These are phyloP conservation scores for Cylindroiulus punctatus DNA, from an alignment of 2,888 invertebrate genomes.

Conservation along the genomic window DNA sequence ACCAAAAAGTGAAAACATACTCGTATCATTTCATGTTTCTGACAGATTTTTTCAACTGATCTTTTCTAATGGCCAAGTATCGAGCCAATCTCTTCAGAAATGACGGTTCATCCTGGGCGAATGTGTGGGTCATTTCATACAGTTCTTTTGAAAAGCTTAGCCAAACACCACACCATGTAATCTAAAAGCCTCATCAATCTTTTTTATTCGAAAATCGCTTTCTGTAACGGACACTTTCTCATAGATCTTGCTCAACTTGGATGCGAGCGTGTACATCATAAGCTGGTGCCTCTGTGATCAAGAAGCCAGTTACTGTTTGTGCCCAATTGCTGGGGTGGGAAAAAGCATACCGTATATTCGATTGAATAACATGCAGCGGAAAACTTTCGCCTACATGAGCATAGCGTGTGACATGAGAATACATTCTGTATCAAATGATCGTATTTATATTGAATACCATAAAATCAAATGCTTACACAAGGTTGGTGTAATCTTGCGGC, in stretches of 20 bases:
- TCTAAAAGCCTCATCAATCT: conserved; percentile 24
- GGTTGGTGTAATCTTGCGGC: not conserved
- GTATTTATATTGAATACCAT: not conserved
- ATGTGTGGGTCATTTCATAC: conserved; percentile 2
- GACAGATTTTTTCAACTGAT: conserved; percentile 40
- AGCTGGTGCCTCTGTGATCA: too few species aligned
- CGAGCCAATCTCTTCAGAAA: not conserved
- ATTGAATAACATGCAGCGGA: not conserved
- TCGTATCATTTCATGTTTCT: not conserved
- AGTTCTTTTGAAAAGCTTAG: not conserved
- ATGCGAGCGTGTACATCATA: not conserved
- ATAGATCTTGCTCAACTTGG: conserved; percentile 8
- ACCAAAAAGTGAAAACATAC: not conserved
- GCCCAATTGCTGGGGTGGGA: not conserved
- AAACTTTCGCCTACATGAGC: too few species aligned
- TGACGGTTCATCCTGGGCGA: not conserved
- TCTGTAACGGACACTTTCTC: not conserved
- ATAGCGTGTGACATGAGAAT: too few species aligned
- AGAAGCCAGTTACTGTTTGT: too few species aligned
- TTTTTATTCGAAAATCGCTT: not conserved
- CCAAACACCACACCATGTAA: conserved; percentile 13
- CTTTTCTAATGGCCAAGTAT: not conserved
- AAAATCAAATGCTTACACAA: conserved; percentile 5
- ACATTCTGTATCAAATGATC: not conserved
- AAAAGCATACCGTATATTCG: not conserved